Base-by-base conservation (phyloP, 2,113 vertebrate genomes). In the Lepus americanus region DNA sequence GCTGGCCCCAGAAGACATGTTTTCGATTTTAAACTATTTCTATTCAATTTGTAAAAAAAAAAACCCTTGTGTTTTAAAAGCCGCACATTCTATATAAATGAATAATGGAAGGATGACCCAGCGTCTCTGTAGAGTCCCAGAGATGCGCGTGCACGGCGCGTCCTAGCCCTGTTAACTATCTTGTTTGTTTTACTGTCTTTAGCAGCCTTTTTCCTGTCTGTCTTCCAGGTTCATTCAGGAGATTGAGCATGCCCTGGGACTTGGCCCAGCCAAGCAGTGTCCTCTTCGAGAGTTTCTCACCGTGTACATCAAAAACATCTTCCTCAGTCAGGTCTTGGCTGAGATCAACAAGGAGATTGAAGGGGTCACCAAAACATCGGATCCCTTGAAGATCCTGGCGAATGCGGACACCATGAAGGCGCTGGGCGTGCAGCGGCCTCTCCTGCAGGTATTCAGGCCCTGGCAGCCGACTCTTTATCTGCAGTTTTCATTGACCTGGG, bases 311-410 rank as follows among this genome's bases (percentile, higher is more conserved):
- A 99, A 99, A 84, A 99, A 99, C 97, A 99, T 99, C 97, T 99
- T 99, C 98, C 99, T 99, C 93, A 99, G 97, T 96, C 99, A 99
- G 96, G 99, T 99, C 90, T 98, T 99, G 90, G 98, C 99, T 3
- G 99, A 99, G 97, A 99, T 99, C 97, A 99, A 99, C 98, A 99
- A 99, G 80, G 99, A 99, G 96, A 99, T 99, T 0, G 99, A 99
- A 96, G 98, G 99, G 0, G 99, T 99, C 96, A 99, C 99, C 1
- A 99, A 99, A 89, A 98, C 99, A 0, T 98, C 99, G 0, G 99
- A 99, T 80, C 99, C 99, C 0, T 96, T 99, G 95, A 99, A 99
- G 85, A 98, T 99, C 89, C 84, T 99, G 10, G 99, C 99, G 83
- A 99, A 98, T 0, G 99, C 99, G 0, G 99, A 99, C 77, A 99